Conservation (phyloP, 2,797 vertebrate species). For the Sebastes steindachneri region DNA sequence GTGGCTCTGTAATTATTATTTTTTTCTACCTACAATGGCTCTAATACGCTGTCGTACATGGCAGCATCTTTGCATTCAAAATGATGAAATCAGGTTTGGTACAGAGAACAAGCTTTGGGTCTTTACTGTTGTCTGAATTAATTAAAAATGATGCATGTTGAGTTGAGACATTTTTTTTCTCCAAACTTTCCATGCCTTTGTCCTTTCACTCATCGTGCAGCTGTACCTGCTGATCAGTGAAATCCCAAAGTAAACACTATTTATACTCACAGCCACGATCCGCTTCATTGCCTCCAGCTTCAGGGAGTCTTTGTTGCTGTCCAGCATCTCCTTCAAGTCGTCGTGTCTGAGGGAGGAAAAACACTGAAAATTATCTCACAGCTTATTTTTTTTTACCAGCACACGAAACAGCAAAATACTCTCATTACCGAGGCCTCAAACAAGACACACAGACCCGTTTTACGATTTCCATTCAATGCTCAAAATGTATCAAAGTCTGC, state of each 20-base stretch:
- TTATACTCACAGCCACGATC: slow-evolving; percentile 92
- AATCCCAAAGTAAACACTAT: slow-evolving; percentile 28
- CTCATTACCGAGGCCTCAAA: not conserved
- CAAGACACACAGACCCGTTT: not conserved
- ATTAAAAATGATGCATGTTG: not conserved
- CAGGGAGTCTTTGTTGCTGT: slow-evolving; percentile 98
- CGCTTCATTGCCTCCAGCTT: slow-evolving; percentile 99
- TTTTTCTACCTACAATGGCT: too few relatives aligned
- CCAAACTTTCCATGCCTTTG: not conserved
- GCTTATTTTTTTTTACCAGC: not conserved
- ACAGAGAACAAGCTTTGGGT: not conserved
- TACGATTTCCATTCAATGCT: slow-evolving; percentile 7
- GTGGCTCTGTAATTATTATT: too few relatives aligned
- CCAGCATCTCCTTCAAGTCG: slow-evolving; percentile 98
- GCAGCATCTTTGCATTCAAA: not conserved
- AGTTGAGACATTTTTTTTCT: not conserved
- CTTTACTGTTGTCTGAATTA: not conserved
- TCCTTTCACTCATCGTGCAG: not conserved
- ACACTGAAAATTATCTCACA: slow-evolving; percentile 1
- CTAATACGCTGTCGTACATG: too few relatives aligned
- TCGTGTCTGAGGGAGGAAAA: slow-evolving; percentile 86
- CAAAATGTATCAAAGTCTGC: slow-evolving; percentile 22
- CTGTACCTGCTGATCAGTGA: slow-evolving; percentile 2
- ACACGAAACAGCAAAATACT: not conserved
- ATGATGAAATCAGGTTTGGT: not conserved